Evolutionary conservation across 2,888 invertebrate species (phyloP), one percentile per base, ranked within the genome.

Genomic region (Athetis lepigone): DNA sequence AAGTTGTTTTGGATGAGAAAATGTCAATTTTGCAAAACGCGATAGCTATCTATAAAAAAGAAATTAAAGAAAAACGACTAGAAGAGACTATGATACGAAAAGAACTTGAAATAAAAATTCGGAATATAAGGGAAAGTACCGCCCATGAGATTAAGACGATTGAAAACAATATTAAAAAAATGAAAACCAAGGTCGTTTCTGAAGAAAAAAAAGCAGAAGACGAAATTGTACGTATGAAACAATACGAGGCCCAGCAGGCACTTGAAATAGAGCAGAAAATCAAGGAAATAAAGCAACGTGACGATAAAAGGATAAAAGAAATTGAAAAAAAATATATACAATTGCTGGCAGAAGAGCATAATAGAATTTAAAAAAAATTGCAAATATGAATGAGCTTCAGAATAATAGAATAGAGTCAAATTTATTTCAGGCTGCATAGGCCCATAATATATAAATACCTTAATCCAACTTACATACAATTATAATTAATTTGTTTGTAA

Each of bases 131-230:
- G 3, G 62, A 49, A 42, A 37, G 29, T 16, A 47, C 36, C 5
- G 23, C 8, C 36, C 61, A 9, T 2, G 49, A 60, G 36, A 69
- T 42, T 42, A 60, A 25, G 23, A 42, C 19, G 0, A 61, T 61
- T 27, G 45, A 70, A 50, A 50, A 39, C 4, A 61, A 50, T 13
- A 39, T 70, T 46, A 7, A 23, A 1, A 39, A 60, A 36, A 51
- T 69, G 47, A 42, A 49, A 23, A 42, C 59, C 1, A 59, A 60
- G 21, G 16, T 69, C 9, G 37, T 42, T 2, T 9, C n/a, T 8
- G 36, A 37, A 6, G 65, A 65, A 70, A 37, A 60, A 11, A 47
- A 69, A 69, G 42, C 70, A 2, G 37, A 65, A 16, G 61, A 65
- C 13, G 37, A 70, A 49, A 61, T 65, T 42, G 37, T 49, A 19